These are phyloP conservation scores for Ciconia boyciana DNA, from an alignment of 2,113 vertebrate genomes.

Conservation along the genomic window DNA sequence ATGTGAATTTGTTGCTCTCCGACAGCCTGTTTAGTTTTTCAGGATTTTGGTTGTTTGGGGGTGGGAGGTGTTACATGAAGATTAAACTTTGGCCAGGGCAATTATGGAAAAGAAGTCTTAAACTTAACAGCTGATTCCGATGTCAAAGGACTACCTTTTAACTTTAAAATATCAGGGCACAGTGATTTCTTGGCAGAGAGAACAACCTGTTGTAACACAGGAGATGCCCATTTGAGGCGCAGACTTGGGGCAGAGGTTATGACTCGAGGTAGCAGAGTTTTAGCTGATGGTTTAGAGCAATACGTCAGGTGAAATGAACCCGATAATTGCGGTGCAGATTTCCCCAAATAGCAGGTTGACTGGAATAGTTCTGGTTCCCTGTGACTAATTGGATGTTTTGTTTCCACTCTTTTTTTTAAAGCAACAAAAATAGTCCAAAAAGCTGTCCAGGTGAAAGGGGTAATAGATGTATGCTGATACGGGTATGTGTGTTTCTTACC, in stretches of 20 bases:
- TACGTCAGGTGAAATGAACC: constrained; percentile 10
- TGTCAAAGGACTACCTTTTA: neutral
- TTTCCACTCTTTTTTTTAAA: neutral
- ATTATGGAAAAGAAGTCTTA: neutral
- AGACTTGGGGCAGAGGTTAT: neutral
- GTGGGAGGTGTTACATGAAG: neutral
- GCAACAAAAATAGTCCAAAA: neutral
- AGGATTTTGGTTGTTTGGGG: neutral
- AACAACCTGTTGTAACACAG: neutral
- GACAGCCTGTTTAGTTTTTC: neutral
- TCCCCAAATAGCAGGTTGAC: constrained; percentile 12
- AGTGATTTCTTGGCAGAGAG: neutral
- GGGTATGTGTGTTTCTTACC: constrained; percentile 7
- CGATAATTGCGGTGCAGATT: neutral
- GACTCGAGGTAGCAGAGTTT: neutral
- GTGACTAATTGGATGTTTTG: constrained; percentile 35
- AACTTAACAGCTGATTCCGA: neutral
- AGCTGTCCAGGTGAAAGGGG: constrained; percentile 45
- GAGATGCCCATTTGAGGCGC: neutral
- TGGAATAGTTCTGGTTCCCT: neutral
- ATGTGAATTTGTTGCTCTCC: neutral
- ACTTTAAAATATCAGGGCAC: neutral
- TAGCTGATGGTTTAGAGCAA: neutral
- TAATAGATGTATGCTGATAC: neutral
- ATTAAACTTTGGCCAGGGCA: neutral